Base-by-base conservation (phyloP, 30 jellyfish, hydroid and myxozoan genomes). In the Hydractinia symbiolongicarpus region DNA sequence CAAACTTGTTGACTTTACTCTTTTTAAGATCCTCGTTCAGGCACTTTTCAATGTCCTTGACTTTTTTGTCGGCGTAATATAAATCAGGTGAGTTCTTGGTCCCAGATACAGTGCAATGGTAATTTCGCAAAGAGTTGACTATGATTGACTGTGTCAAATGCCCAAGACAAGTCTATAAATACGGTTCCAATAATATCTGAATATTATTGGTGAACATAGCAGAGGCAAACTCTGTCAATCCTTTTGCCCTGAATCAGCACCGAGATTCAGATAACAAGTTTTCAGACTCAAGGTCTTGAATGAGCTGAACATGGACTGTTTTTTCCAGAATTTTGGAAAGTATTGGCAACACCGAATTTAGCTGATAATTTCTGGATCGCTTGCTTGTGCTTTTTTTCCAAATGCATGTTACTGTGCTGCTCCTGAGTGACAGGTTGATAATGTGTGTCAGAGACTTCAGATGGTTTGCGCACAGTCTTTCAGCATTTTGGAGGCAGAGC, bases 391-490 rank as follows among this genome's bases (percentile, higher is more conserved):
- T 16, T 58, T 58, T 57, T 16, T 58, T 58, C 69, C 69, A 58
- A 58, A 58, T 58, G 19, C 69, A 58, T 58, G 19, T 1, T 58
- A 58, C 69, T 58, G 69, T 16, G 19, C 69, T 58, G 19, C 69
- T 58, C 69, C 69, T 58, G 69, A 58, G 69, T 58, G 69, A 58
- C 17, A 58, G 2, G 69, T 58, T 58, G 69, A 58, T 58, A 11
- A 68, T 68, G 54, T 68, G 79, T 11, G 79, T 68, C 54, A 68
- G 20, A 68, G 79, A 4, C 54, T 68, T 68, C 4, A 40, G 20
- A 68, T 68, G 79, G 79, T n/a, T n/a, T 11, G n/a, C 54, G 79
- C 79, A 68, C 79, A n/a, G 79, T 68, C 79, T 40, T 68, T 68
- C 79, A 68, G 79, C 79, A 68, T 58, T 58, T 58, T 58, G 69